Base-by-base conservation (phyloP, 2,888 invertebrate species). In the Leptogaster cylindrica region DNA sequence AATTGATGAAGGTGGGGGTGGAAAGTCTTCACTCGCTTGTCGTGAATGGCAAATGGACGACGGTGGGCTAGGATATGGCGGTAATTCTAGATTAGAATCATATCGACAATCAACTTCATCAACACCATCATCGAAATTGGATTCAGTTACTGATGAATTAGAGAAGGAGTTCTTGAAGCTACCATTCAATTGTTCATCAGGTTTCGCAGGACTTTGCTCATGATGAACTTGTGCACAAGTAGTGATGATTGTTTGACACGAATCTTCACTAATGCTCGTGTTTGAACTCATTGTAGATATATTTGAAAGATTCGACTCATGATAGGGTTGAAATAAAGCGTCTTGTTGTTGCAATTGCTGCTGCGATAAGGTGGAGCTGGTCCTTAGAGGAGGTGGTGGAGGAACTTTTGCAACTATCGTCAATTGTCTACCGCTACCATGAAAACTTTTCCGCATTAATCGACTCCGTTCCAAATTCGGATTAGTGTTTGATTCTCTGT, bases 21-120 rank as follows among this genome's bases (percentile, higher is more conserved):
- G 93, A 74, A 94, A 93, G 74, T 94, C 93, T 80, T 93, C 93
- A 78, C 93, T 93, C 0, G 91, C 88, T 78, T 93, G 93, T 51
- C 93, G 83, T 1, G 93, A 93, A 78, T 93, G 93, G 65, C 89
- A 86, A 0, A 86, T 88, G 0, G 92, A 91, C 72, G 87, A 87
- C 72, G 89, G 84, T 1, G 91, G 91, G 74, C 89, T 89, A 1
- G 92, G 92, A 77, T 93, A 93, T 0, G 93, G 93, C 1, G 93
- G 93, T 66, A 90, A 76, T 61, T 90, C 89, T 25, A 85, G 74
- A 31, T 79, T 77, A 67, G 84, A 72, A 14, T 73, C 73, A 67
- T 72, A 73, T 55, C 78, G 79, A 12, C 78, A 83, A 74, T 90
- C 90, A 0, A 89, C 87, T 72, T 88, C 88, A 76, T 89, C 88